Conservation (phyloP, 2,888 invertebrate species). For the Synergus laeviventris region DNA sequence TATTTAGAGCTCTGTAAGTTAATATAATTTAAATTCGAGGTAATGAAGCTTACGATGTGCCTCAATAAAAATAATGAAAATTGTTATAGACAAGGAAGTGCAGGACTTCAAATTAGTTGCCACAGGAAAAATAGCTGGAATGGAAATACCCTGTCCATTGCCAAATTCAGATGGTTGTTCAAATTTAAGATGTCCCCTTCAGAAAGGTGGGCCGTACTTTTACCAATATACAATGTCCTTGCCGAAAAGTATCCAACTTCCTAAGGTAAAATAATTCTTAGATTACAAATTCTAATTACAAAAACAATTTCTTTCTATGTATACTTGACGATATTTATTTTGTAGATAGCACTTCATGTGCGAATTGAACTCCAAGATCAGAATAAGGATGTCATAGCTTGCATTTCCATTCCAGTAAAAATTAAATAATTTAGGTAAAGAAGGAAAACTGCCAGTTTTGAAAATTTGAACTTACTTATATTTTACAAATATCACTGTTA, state of each 20-base stretch:
- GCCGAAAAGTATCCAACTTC: not conserved
- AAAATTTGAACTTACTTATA: conserved; percentile 28
- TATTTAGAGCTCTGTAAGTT: not conserved
- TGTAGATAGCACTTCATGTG: conserved; percentile 81
- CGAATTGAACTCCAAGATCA: conserved; percentile 86
- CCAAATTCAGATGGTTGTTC: conserved; percentile 2
- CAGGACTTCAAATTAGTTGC: not conserved
- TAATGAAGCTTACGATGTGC: not conserved
- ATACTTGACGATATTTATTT: conserved; percentile 51
- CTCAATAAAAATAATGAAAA: too few relatives aligned
- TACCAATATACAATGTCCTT: not conserved
- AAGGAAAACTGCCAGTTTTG: not conserved
- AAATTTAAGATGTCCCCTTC: not conserved
- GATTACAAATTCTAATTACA: not conserved
- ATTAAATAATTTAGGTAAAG: not conserved
- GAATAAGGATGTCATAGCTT: conserved; percentile 81
- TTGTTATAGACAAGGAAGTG: not conserved
- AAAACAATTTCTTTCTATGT: not conserved
- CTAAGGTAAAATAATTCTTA: not conserved
- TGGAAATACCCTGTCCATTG: not conserved
- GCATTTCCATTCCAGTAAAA: conserved; percentile 80
- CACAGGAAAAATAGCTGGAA: not conserved
- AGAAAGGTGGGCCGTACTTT: conserved; percentile 5
- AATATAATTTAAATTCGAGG: not conserved
- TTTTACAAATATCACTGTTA: conserved; percentile 38